Base-by-base conservation (phyloP, 1,140 invertebrate species). In the Anagrus nilaparvatae region DNA sequence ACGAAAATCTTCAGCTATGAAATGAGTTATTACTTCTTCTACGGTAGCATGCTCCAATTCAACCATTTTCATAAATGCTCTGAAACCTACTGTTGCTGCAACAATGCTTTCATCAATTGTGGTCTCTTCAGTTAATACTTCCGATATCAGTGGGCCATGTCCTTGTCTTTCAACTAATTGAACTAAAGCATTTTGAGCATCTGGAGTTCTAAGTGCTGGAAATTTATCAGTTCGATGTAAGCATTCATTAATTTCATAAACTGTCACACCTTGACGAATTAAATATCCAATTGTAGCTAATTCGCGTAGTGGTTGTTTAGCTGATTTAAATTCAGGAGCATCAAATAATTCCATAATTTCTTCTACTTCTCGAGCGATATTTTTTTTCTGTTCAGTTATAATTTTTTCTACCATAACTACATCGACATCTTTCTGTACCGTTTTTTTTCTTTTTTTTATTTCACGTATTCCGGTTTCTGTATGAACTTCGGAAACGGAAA, bases 61-160 rank as follows among this genome's bases (percentile, higher is more conserved):
- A 7, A 88, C 76, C 83, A 89, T 87, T 53, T 77, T 79, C 67
- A 88, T 81, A 53, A 88, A 85, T 5, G 86, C 84, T 51, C 77
- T 76, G 58, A 88, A 87, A 7, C 84, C 85, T 39, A 84, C 79
- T 40, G 81, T 84, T 1, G 81, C 75, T 12, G 81, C 82, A 23
- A 84, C 70, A 13, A 78, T 65, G 35, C 77, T 79, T 60, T 87
- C 83, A 50, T 84, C 81, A 21, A 80, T 76, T 9, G 74, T 75
- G 4, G 79, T 77, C 60, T 86, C 83, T 65, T 86, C 82, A 0
- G 81, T 80, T 12, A 88, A 68, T 16, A 87, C 81, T 62, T 87
- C 79, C 1, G 82, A 79, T 36, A 88, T 84, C 5, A 88, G 60
- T 1, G 83, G 73, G 7, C 81, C 81, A 53, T 86, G 77, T 3